Base-by-base conservation (phyloP, 2,888 invertebrate species). In the Hemaris fuciformis region DNA sequence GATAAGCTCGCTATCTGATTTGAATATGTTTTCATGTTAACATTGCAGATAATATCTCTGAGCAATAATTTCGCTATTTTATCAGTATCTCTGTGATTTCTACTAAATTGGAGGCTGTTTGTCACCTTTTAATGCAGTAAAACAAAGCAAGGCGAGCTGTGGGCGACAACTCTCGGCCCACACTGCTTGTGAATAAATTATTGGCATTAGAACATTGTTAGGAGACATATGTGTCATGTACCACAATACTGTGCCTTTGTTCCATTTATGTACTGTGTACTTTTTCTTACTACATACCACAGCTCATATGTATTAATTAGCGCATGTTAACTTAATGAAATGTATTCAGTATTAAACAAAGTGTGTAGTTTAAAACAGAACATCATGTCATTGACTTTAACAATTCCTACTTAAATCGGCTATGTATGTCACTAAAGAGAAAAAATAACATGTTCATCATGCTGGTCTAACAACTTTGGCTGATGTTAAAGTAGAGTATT, bases 141-240 rank as follows among this genome's bases (percentile, higher is more conserved):
- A 58, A 46, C 46, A 38, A 61, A 81, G 84, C 91, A 91, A 91
- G 91, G 90, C 79, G 83, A 84, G 74, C 76, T 72, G 91, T 92
- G 91, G 91, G 91, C 83, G 90, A 85, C 71, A 78, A 78, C 74
- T 79, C 71, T 68, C 90, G 78, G 77, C 91, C 91, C 91, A 91
- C 91, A 91, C 89, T 79, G 61, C 64, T 71, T 68, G 31, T 81
- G 91, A 89, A 91, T 92, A 91, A 87, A 89, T 91, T 89, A 91
- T 88, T 87, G 77, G 69, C 74, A 79, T 84, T 85, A 81, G 85
- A 87, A 89, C 89, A 88, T 86, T 89, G 89, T 88, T 83, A 80
- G 83, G 82, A 80, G 77, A 84, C 83, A 77, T 83, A 84, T 80
- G 75, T 82, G 86, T 83, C 83, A 84, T 81, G 74, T 82, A 84